These are phyloP conservation scores for Sanderia malayensis DNA, from an alignment of 30 jellyfish, hydroid and myxozoan species.

Conservation along the genomic window DNA sequence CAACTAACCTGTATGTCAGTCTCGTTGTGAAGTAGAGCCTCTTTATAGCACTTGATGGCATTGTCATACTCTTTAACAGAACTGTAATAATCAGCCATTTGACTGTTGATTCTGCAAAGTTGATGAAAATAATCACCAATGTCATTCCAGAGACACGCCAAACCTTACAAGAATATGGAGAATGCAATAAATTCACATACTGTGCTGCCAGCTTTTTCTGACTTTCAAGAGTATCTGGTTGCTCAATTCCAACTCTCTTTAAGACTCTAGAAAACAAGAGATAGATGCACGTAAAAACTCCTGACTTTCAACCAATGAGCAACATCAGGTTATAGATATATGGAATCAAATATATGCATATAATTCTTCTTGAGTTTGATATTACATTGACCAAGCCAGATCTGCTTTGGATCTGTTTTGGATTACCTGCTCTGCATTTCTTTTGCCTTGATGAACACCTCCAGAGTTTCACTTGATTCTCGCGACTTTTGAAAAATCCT, in stretches of 20 bases:
- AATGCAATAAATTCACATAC: conserved; percentile 34
- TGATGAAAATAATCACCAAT: neutral
- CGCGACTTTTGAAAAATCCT: conserved; percentile 45
- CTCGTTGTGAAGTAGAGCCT: conserved; percentile 67
- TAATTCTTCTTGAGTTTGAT: too few species aligned
- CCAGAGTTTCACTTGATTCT: conserved; percentile 65
- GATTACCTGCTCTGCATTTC: conserved; percentile 87
- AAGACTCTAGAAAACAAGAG: conserved; percentile 63
- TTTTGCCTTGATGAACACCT: conserved; percentile 66
- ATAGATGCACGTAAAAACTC: too few species aligned
- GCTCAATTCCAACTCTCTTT: conserved; percentile 88
- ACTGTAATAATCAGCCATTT: conserved; percentile 75
- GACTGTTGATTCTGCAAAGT: conserved; percentile 59
- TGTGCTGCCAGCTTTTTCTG: conserved; percentile 84
- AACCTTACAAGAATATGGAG: neutral
- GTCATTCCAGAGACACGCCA: too few species aligned
- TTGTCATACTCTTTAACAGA: conserved; percentile 66
- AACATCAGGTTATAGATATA: too few species aligned
- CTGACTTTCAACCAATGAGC: too few species aligned
- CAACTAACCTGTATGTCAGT: conserved; percentile 72
- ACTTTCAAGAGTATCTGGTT: conserved; percentile 73
- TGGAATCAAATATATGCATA: too few species aligned
- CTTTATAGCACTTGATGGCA: conserved; percentile 83
- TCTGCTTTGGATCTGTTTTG: too few species aligned
- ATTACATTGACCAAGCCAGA: too few species aligned